A percentile compares a stretch with the other conserved stretches of the same genome.
phyloP scores from a whole-genome alignment of 2,797 vertebrate genomes.

The Leptatherina wallacei region DNA sequence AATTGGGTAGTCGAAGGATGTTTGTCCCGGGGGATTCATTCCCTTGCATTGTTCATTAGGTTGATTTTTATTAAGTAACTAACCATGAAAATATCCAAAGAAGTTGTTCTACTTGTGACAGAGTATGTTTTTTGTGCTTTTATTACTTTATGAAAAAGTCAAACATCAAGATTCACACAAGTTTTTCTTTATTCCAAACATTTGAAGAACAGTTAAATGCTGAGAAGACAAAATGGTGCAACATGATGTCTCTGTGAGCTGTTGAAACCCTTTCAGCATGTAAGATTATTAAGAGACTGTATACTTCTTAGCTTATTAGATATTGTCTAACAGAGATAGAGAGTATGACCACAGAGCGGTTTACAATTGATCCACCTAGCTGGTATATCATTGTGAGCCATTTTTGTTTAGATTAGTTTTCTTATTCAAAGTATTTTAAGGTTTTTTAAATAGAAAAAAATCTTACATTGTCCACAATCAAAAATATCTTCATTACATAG shows the following conservation, averaged over 20 bases:
- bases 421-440: not conserved
- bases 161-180: not conserved
- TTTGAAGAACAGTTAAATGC: constrained; percentile 19
- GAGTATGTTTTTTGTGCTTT: no score
- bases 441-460: not conserved
- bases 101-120: no score
- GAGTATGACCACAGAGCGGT: not conserved
- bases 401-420: not conserved
- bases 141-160: not conserved
- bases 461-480: not conserved
- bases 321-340: not conserved
- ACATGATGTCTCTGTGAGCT: not conserved
- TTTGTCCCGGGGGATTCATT: no score
- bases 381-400: not conserved
- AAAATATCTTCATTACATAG: constrained; percentile 2
- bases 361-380: not conserved
- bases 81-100: no score
- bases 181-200: constrained; percentile 36
- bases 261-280: not conserved
- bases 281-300: not conserved
- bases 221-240: not conserved
- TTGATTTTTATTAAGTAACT: no score
- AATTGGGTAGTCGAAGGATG: no score
- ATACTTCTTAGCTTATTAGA: not conserved
- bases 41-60: no score